Percentiles rank a stretch among this genome's conserved stretches.
Conservation (phyloP, 2,113 vertebrate genomes). For the Aplodontia rufa region DNA sequence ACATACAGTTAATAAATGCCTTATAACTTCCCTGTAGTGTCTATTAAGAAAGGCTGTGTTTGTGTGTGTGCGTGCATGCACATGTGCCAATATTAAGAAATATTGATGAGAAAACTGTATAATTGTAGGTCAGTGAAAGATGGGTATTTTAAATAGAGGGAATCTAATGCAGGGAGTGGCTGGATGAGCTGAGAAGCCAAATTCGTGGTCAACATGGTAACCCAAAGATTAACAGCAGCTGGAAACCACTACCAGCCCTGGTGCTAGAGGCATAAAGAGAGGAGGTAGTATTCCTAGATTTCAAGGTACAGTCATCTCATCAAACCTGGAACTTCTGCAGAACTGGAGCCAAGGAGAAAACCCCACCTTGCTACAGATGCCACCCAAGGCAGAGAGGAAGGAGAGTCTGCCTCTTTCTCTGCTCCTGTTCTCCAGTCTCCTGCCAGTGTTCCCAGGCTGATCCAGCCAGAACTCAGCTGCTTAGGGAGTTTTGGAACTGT, state of each 20-base stretch:
- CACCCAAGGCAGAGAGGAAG: neutral
- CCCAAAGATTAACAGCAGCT: neutral
- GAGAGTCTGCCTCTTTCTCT: neutral
- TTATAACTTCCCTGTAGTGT: neutral
- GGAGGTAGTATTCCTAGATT: neutral
- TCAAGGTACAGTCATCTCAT: neutral
- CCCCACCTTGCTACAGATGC: neutral
- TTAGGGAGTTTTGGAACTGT: neutral
- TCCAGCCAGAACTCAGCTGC: neutral
- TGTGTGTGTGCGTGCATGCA: too few relatives aligned
- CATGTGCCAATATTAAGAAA: neutral
- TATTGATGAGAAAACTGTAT: neutral
- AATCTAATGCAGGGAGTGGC: neutral
- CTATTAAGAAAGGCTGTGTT: neutral
- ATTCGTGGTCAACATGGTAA: neutral
- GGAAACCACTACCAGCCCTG: neutral
- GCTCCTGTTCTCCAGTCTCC: neutral
- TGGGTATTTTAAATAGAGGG: neutral
- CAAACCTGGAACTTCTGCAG: neutral
- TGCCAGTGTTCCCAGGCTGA: fast-evolving
- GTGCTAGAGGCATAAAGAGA: neutral
- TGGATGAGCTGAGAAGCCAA: neutral
- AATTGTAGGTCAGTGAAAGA: neutral
- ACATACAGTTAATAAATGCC: too few relatives aligned
- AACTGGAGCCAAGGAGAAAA: neutral